Conservation (phyloP, 1,140 invertebrate species). For the Hypsibius dujardini region DNA sequence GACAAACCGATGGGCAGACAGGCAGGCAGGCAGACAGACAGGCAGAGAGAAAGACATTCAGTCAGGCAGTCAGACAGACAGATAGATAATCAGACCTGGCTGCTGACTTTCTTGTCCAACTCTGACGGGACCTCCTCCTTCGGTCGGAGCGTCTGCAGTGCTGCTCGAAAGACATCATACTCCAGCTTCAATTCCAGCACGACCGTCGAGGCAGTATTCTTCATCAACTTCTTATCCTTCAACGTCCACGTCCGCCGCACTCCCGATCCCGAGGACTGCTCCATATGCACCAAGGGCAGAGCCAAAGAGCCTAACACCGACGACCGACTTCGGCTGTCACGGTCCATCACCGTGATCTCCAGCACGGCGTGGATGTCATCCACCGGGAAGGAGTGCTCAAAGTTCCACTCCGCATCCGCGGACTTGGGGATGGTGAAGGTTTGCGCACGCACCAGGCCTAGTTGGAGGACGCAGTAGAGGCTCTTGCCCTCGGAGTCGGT, state of each 20-base stretch:
- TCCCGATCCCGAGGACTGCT: conserved; percentile 39
- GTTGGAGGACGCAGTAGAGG: conserved; percentile 75
- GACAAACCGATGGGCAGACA: too few relatives aligned
- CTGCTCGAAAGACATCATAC: conserved; percentile 80
- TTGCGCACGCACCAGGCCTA: conserved; percentile 79
- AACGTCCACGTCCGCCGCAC: conserved; percentile 54
- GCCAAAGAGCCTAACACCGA: conserved; percentile 87
- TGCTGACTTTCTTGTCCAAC: conserved; percentile 80
- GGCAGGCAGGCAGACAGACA: too few relatives aligned
- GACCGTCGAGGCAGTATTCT: conserved; percentile 78
- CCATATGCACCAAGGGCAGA: conserved; percentile 64
- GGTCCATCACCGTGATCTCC: conserved; percentile 94
- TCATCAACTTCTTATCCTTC: conserved; percentile 82
- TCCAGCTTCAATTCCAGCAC: conserved; percentile 72
- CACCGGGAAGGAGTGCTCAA: conserved; percentile 95
- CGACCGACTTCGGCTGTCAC: conserved; percentile 90
- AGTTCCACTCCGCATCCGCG: conserved; percentile 85
- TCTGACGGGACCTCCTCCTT: conserved; percentile 88
- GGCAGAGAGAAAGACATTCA: too few relatives aligned
- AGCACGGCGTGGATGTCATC: conserved; percentile 90
- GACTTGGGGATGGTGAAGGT: conserved; percentile 99
- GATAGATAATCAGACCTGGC: conserved; percentile 39
- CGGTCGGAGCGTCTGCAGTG: conserved; percentile 76
- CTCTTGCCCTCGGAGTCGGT: not conserved
- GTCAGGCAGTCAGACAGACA: too few relatives aligned